phyloP scores from a whole-genome alignment of 2,888 invertebrate species.

The Acanthococcus lagerstroemiae region DNA sequence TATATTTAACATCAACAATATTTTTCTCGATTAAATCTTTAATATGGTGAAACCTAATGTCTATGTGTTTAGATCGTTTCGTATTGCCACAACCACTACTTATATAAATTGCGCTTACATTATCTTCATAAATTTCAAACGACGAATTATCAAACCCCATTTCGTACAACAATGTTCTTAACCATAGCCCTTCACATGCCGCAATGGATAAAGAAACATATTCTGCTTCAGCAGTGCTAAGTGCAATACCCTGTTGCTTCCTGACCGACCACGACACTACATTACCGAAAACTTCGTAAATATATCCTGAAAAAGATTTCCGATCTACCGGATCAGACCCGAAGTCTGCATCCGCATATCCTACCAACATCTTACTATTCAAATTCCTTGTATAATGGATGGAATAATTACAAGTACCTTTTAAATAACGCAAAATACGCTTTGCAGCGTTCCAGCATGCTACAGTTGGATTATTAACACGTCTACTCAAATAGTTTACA shows the following conservation, averaged over 20 bases:
- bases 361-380: background rate
- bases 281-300: background rate
- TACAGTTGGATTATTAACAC: background rate
- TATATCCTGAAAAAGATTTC: background rate
- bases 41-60: background rate
- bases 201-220: background rate
- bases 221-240: background rate
- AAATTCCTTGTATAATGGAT: background rate
- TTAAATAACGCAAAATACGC: background rate
- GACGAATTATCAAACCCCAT: background rate
- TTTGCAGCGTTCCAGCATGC: background rate
- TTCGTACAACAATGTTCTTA: background rate
- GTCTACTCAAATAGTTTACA: background rate
- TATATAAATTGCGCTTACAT: background rate
- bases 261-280: background rate
- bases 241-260: background rate
- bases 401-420: background rate
- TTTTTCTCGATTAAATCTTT: background rate
- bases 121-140: background rate
- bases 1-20: background rate
- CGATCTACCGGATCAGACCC: background rate
- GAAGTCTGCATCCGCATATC: conserved; percentile 8
- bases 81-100: background rate
- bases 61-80: background rate
- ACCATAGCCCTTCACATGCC: background rate